Evolutionary conservation across 2,113 vertebrate genomes (phyloP).

Genomic region (Hypocryptadius cinnamomeus): DNA sequence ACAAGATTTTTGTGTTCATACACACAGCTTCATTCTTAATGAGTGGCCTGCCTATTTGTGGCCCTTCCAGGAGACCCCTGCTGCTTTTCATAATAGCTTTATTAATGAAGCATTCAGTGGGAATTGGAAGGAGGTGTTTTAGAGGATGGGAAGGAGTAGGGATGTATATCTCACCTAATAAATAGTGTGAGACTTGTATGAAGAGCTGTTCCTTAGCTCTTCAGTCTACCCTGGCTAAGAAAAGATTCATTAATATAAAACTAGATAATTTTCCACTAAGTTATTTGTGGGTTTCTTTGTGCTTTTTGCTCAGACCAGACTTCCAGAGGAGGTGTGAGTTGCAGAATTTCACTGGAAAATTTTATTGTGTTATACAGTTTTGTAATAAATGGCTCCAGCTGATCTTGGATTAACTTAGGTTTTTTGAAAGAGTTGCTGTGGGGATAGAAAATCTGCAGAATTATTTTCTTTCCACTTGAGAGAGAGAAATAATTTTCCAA

Average conservation of each 20-base stretch:
- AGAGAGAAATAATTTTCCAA: neutral
- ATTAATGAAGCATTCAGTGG: neutral
- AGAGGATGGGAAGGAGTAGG: neutral
- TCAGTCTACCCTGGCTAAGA: neutral
- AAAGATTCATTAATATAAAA: neutral
- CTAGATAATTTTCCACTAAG: neutral
- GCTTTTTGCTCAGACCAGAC: neutral
- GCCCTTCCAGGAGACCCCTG: neutral
- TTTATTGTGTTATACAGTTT: neutral
- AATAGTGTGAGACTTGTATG: neutral
- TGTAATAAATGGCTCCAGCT: neutral
- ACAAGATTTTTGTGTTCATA: neutral
- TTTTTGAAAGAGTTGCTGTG: neutral
- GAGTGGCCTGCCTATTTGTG: neutral
- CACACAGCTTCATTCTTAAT: neutral
- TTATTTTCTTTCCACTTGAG: neutral
- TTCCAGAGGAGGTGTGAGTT: neutral
- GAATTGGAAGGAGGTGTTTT: neutral
- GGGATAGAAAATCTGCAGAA: neutral
- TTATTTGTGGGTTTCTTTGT: neutral
- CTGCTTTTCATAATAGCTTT: neutral
- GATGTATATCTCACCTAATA: neutral
- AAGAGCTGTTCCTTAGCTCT: neutral
- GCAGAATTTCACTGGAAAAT: neutral
- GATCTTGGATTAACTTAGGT: neutral